Evolutionary conservation across 2,797 vertebrate species (phyloP).

Genomic region (Poecilia picta): DNA sequence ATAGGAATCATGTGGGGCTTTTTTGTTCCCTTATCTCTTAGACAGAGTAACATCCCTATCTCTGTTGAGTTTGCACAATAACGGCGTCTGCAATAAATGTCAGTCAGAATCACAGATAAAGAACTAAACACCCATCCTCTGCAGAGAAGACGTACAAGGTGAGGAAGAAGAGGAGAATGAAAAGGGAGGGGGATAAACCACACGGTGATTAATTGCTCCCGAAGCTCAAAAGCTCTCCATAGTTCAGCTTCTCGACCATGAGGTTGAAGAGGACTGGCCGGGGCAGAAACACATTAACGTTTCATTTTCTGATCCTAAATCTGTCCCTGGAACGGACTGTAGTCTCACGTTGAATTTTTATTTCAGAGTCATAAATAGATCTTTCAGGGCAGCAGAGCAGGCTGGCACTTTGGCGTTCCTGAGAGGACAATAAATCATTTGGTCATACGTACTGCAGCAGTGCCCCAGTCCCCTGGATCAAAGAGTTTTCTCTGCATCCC

Average conservation of each 20-base stretch:
- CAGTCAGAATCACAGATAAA: slow-evolving; percentile 36
- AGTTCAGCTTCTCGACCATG: slow-evolving; percentile 30
- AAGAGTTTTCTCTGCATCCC: slow-evolving; percentile 54
- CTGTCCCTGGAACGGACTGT: slow-evolving; percentile 34
- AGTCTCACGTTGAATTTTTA: slow-evolving; percentile 56
- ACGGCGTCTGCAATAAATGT: slow-evolving; percentile 39
- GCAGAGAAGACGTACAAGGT: slow-evolving; percentile 8
- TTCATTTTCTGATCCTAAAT: slow-evolving; percentile 46
- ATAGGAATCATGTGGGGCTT: slow-evolving; percentile 33
- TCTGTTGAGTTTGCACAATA: slow-evolving; percentile 35
- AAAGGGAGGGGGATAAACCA: not conserved
- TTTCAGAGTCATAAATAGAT: slow-evolving; percentile 62
- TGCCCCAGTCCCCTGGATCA: slow-evolving; percentile 33
- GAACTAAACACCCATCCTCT: slow-evolving; percentile 31
- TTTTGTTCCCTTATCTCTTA: slow-evolving; percentile 27
- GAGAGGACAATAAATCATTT: slow-evolving; percentile 62
- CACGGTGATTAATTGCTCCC: slow-evolving; percentile 9
- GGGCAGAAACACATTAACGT: slow-evolving; percentile 43
- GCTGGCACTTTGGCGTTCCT: slow-evolving; percentile 46
- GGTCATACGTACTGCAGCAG: slow-evolving; percentile 30
- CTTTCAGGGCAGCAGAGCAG: slow-evolving; percentile 49
- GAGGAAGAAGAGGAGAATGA: not conserved
- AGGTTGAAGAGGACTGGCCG: slow-evolving; percentile 27
- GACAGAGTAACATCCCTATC: slow-evolving; percentile 20
- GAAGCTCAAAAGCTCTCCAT: slow-evolving; percentile 28